phyloP scores from a whole-genome alignment of 2,113 vertebrate species.

The Heterochromis multidens region DNA sequence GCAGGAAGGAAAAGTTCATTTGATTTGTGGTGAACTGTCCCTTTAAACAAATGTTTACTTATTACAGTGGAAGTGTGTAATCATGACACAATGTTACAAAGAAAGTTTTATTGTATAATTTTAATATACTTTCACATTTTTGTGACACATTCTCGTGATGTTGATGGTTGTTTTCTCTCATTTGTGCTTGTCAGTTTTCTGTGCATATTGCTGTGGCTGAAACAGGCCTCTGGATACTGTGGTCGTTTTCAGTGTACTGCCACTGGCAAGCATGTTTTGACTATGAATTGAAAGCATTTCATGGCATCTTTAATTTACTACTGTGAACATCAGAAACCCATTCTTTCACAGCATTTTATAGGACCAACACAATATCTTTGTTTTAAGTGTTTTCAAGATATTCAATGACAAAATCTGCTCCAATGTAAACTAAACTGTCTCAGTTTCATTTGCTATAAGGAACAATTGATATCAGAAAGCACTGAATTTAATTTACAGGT shows the following conservation, averaged over 20 bases:
- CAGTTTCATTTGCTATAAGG: not conserved
- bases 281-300: not conserved
- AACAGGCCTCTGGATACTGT: not conserved
- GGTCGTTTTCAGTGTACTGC: conserved; percentile 8
- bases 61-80: not conserved
- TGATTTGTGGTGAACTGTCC: not conserved
- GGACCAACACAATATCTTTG: not conserved
- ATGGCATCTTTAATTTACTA: not conserved
- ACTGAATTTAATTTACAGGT: not conserved
- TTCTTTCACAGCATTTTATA: not conserved
- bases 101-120: not conserved
- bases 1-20: not conserved
- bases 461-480: not conserved
- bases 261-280: not conserved
- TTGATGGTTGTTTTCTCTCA: accelerated
- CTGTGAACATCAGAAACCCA: not conserved
- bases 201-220: not conserved
- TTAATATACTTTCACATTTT: not conserved
- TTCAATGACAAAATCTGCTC: not conserved
- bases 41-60: not conserved
- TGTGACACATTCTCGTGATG: not conserved
- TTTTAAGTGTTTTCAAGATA: not conserved
- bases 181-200: not conserved
- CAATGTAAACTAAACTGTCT: not conserved
- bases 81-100: not conserved